Conservation (phyloP, 2,797 vertebrate genomes). For the Tenualosa thibaudeaui region DNA sequence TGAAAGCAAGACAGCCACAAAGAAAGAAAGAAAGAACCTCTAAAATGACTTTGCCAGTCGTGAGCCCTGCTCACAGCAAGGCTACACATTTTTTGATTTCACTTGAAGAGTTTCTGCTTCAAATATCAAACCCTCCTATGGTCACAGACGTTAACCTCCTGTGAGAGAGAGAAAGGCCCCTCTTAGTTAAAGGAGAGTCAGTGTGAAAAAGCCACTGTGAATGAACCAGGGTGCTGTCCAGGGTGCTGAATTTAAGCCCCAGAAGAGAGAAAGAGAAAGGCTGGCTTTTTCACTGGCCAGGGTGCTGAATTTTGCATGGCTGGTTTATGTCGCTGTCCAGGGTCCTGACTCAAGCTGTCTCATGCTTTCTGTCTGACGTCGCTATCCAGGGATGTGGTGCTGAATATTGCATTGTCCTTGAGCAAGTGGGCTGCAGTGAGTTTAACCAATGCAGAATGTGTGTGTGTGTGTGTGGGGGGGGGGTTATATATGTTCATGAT, state of each 20-base stretch:
- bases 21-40: no score
- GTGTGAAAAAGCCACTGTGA: no score
- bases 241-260: no score
- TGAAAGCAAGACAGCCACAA: no score
- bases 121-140: neutral
- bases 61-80: neutral
- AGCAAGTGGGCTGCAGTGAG: neutral
- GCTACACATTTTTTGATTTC: neutral
- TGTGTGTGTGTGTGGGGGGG: neutral
- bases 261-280: no score
- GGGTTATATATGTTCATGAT: neutral
- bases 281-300: neutral
- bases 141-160: neutral
- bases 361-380: neutral
- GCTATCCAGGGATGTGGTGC: neutral
- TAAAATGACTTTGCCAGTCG: no score
- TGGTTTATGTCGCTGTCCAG: slow-evolving; percentile 1
- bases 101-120: neutral
- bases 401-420: neutral
- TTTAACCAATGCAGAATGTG: neutral
- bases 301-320: neutral
- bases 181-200: no score
- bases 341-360: neutral
- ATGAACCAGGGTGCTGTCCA: no score
- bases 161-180: neutral